Conservation (phyloP, 2,888 invertebrate genomes). For the Eucera pruinosa region DNA sequence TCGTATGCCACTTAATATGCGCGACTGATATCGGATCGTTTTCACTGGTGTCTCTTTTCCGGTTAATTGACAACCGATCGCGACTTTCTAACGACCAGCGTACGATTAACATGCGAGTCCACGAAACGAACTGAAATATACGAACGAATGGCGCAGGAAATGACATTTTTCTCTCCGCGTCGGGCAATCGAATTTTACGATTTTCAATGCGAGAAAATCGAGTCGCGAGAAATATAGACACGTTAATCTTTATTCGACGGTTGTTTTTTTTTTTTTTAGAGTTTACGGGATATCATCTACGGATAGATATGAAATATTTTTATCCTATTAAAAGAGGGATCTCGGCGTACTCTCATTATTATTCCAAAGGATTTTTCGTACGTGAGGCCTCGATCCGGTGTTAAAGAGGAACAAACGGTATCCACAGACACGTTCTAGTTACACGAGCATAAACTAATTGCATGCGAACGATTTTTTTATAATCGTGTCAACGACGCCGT, state of each 20-base stretch:
- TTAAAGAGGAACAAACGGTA: conserved; percentile 73
- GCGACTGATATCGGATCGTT: conserved; percentile 34
- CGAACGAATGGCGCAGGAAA: conserved; percentile 26
- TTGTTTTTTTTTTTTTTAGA: no score
- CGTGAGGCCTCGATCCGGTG: conserved; percentile 71
- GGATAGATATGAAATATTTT: no score
- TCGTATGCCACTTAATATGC: conserved; percentile 7
- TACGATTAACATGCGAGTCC: conserved; percentile 64
- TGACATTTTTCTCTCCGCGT: conserved; percentile 12
- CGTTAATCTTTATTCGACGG: conserved; percentile 9
- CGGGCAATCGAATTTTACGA: no score
- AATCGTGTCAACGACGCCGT: conserved; percentile 12
- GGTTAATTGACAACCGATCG: conserved; percentile 68
- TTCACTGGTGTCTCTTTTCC: conserved; percentile 69
- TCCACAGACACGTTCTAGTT: conserved; percentile 53
- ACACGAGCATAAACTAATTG: conserved; percentile 53
- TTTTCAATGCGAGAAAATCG: no score
- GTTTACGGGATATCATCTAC: no score
- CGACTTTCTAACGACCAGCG: conserved; percentile 77
- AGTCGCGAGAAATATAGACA: not conserved
- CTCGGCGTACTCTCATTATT: conserved; percentile 56
- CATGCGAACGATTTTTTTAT: conserved; percentile 29
- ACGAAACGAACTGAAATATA: conserved; percentile 26
- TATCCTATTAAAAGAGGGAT: conserved; percentile 18
- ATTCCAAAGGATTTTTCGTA: conserved; percentile 70